These are phyloP conservation scores for Aphelocoma coerulescens DNA, from an alignment of 2,113 vertebrate species.

Conservation along the genomic window DNA sequence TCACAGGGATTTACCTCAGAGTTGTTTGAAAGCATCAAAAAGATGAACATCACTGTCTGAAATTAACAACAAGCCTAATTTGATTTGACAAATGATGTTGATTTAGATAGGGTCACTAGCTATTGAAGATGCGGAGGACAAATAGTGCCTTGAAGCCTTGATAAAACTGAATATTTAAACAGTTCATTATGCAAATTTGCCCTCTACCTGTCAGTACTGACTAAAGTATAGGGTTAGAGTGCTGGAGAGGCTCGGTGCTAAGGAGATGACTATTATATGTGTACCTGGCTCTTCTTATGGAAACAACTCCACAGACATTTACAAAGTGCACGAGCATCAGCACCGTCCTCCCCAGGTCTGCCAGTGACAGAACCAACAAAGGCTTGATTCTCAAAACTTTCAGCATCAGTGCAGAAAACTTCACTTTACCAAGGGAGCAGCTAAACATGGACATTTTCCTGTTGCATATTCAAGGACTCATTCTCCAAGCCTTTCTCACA, in stretches of 20 bases:
- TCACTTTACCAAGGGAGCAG: neutral
- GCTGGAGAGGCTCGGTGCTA: conserved; percentile 12
- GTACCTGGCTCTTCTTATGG: conserved; percentile 11
- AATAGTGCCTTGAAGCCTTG: conserved; percentile 79
- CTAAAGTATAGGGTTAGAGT: conserved; percentile 51
- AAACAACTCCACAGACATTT: conserved; percentile 23
- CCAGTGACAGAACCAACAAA: conserved; percentile 22
- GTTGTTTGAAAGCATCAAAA: conserved; percentile 75
- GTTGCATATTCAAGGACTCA: neutral
- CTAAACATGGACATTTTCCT: neutral
- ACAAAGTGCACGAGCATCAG: neutral
- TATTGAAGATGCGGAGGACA: conserved; percentile 72
- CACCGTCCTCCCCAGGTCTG: neutral
- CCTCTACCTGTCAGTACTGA: conserved; percentile 77
- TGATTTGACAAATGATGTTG: conserved; percentile 86
- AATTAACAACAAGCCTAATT: conserved; percentile 83
- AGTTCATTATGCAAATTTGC: conserved; percentile 84
- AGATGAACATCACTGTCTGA: conserved; percentile 83
- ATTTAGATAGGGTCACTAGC: conserved; percentile 81
- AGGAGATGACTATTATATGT: neutral
- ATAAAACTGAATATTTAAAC: conserved; percentile 78
- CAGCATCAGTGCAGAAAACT: neutral
- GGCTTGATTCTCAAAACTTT: conserved; percentile 3
- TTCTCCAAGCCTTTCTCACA: neutral
- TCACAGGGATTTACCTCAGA: conserved; percentile 78